Base-by-base conservation (phyloP, 2,888 invertebrate genomes). In the Cosmorhoe ocellata region DNA sequence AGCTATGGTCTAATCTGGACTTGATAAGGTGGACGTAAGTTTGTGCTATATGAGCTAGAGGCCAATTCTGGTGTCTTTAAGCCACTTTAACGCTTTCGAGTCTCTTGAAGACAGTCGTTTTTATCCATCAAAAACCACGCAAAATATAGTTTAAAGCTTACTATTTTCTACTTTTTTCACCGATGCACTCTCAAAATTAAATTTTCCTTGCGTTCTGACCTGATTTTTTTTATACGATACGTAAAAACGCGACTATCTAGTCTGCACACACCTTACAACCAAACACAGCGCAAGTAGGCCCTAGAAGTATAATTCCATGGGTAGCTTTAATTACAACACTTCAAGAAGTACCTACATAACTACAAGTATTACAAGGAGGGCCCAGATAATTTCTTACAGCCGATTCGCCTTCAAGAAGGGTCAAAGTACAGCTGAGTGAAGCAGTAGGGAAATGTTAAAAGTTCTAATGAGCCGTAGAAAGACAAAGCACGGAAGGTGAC, bases 381-480 rank as follows among this genome's bases (percentile, higher is more conserved):
- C 67, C 61, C 65, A 79, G 82, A 82, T 82, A 82, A 84, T 84
- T 81, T 81, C 81, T 79, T 80, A 79, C 79, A 75, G 81, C 77
- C 83, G 76, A 83, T 84, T 81, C 61, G 63, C 68, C 68, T 71
- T 71, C 71, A 66, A 64, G 69, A 65, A 69, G 73, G 71, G 67
- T 66, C 57, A 42, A 38, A 47, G 12, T 56, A 45, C 48, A 59
- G 60, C 40, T 27, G 18, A 52, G 13, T 24, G 10, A 12, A 28
- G 38, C 46, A 50, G 47, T 41, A 44, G 11, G 32, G 32, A 24
- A 54, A 53, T 26, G 34, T 26, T 40, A 3, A 42, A 55, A 51
- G 40, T 45, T 54, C 9, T 43, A 56, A 54, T 52, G 44, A 37
- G 40, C 13, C n/a, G 27, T 12, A 11, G 34, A 13, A 38, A 44